Evolutionary conservation across 1,140 invertebrate species (phyloP), one percentile per base, ranked within the genome.

Genomic region (Venturia canescens): DNA sequence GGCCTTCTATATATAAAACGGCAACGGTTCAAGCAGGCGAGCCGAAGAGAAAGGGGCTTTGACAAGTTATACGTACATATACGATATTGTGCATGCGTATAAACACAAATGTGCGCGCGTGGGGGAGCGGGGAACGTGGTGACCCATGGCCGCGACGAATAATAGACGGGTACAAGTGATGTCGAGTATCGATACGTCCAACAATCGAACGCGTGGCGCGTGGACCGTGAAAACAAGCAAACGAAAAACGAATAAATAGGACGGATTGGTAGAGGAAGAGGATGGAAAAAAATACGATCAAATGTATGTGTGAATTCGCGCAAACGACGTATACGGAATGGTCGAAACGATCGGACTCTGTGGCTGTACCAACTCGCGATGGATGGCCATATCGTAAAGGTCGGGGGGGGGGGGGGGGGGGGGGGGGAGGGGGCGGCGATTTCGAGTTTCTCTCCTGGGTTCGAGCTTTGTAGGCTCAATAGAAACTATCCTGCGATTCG

Each of bases 141-240:
- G 88, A 87, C 85, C 86, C 88, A 89, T 87, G 88, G 86, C 86
- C 87, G 86, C 86, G 87, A 86, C 86, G 84, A 89, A 90, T 89
- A 91, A 90, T 89, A 88, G 88, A 89, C 85, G 84, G 87, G 85
- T 86, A 84, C 50, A 76, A 60, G 86, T 83, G 85, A 89, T 87
- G 88, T 85, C 87, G 86, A 83, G 83, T 86, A 87, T 85, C 87
- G 87, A 89, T 87, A 88, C 85, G 84, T 84, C 85, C 83, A 85
- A 88, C 88, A 89, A 89, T 89, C 87, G 88, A 89, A 88, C 86
- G 85, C 84, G 85, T 84, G 82, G 86, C 82, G 86, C 81, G 84
- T 31, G 60, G 87, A 89, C 86, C 86, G 85, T 87, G 86, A 81
- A 78, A 79, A 69, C 79, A 57, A 78, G 80, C 63, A 27, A 60